These are phyloP conservation scores for Xyrauchen texanus DNA, from an alignment of 2,113 vertebrate species.

Conservation along the genomic window DNA sequence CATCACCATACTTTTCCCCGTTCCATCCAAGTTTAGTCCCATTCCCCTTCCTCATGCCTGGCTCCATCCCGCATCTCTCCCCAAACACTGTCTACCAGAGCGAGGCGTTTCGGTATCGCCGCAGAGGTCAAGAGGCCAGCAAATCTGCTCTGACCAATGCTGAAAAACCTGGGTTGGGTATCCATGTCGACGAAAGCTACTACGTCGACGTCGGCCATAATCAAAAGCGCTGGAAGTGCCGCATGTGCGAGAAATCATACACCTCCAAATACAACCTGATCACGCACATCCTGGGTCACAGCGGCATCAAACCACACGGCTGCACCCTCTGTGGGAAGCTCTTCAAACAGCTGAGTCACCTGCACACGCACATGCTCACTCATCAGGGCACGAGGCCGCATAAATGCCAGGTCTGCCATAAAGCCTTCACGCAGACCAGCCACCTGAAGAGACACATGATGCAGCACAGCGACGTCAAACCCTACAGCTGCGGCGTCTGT, in stretches of 20 bases:
- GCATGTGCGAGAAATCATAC: slow-evolving; percentile 97
- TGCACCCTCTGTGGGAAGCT: slow-evolving; percentile 92
- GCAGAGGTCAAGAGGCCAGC: slow-evolving; percentile 60
- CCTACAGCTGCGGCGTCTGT: slow-evolving; percentile 93
- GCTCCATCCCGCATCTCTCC: slow-evolving; percentile 78
- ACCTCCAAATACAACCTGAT: slow-evolving; percentile 99
- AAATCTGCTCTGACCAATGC: slow-evolving; percentile 71
- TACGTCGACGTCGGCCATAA: slow-evolving; percentile 90
- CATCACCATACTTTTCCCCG: slow-evolving; percentile 80
- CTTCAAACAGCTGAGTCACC: slow-evolving; percentile 97
- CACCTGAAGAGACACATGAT: slow-evolving; percentile 99
- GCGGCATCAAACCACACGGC: slow-evolving; percentile 93
- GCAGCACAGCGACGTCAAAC: slow-evolving; percentile 97
- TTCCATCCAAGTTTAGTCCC: slow-evolving; percentile 81
- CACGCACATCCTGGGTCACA: slow-evolving; percentile 96
- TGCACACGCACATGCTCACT: slow-evolving; percentile 96
- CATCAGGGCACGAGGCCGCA: slow-evolving; percentile 94
- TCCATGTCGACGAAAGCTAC: slow-evolving; percentile 95
- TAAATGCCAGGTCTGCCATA: slow-evolving; percentile 95
- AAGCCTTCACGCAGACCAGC: slow-evolving; percentile 98
- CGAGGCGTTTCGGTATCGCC: slow-evolving; percentile 61
- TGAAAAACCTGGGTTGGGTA: slow-evolving; percentile 85
- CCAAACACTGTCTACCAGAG: slow-evolving; percentile 78
- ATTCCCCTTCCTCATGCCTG: slow-evolving; percentile 85
- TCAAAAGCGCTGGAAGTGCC: slow-evolving; percentile 97